A percentile compares a stretch with the other conserved stretches of the same genome.
Conservation (phyloP, 1,140 invertebrate species). For the Tenebrio molitor region DNA sequence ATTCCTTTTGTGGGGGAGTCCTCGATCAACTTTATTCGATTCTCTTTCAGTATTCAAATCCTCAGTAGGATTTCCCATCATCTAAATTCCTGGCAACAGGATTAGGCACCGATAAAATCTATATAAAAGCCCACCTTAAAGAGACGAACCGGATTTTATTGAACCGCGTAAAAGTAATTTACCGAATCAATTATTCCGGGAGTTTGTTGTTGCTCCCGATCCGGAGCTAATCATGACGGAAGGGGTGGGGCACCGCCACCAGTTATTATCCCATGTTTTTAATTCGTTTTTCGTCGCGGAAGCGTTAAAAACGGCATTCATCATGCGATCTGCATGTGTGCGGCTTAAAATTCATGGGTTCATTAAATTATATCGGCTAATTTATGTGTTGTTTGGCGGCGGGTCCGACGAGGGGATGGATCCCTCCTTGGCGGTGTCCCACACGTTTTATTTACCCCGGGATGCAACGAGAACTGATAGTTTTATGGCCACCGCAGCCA, state of each 20-base stretch:
- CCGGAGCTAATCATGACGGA: too few species aligned
- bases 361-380: constrained; percentile 29
- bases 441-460: not conserved
- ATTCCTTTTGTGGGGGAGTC: constrained; percentile 6
- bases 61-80: constrained; percentile 23
- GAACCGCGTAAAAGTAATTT: constrained; percentile 34
- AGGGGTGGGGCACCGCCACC: too few species aligned
- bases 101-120: constrained; percentile 35
- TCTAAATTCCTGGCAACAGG: constrained; percentile 38
- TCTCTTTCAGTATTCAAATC: constrained; percentile 34
- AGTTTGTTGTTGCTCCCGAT: not conserved
- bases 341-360: constrained; percentile 28
- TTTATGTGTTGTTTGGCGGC: constrained; percentile 22
- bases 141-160: constrained; percentile 26
- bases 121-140: constrained; percentile 36
- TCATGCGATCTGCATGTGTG: constrained; percentile 19
- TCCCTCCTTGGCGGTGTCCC: not conserved
- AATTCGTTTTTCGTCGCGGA: constrained; percentile 20
- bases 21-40: constrained; percentile 15
- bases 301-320: constrained; percentile 5
- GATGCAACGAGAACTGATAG: constrained; percentile 1
- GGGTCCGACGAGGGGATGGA: too few species aligned
- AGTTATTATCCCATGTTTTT: too few species aligned
- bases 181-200: constrained; percentile 24
- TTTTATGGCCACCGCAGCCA: too few species aligned